Evolutionary conservation across 23 tunicate species (phyloP), one percentile per base, ranked within the genome.

Genomic region (Clavelina lepadiformis): DNA sequence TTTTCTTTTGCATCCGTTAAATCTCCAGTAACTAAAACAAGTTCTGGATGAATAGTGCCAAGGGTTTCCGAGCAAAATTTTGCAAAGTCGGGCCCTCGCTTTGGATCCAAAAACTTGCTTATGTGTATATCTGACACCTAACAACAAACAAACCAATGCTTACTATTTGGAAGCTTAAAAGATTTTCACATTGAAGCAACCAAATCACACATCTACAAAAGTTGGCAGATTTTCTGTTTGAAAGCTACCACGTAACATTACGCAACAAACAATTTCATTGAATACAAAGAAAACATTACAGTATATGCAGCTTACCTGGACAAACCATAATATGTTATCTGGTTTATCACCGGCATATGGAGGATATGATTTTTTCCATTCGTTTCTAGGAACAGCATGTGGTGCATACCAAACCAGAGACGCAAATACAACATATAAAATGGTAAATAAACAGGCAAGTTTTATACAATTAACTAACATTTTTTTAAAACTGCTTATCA

Each of bases 21-120:
- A 65, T 94, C 99, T n/a, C 99, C 99, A 68, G 99, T 86, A 15
- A 94, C 94, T 34, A 94, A 24, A 6, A 94, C 91, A 46, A 94
- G 25, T 38, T 86, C 94, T 0, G 99, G 99, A 31, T 75, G 26
- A 34, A 94, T 94, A 1, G 38, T 31, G 27, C 27, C 33, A 13
- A 94, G 75, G 5, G 91, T 81, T 59, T 28, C 24, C 22, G 73
- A 51, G 65, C 91, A 72, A 70, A 94, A 94, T 45, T 61, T 51
- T 22, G 62, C 58, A 0, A 93, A 85, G 45, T 93, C 98, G 2
- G 88, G 66, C 5, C 26, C 69, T 26, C 98, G 77, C 24, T 68
- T 28, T 1, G 73, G 69, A 44, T 86, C 89, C 51, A 34, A 62
- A 70, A 67, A 93, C 33, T 49, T 67, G 38, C 83, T 78, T 2